Base-by-base conservation (phyloP, 2,888 invertebrate species). In the Drosophila sordidula region DNA sequence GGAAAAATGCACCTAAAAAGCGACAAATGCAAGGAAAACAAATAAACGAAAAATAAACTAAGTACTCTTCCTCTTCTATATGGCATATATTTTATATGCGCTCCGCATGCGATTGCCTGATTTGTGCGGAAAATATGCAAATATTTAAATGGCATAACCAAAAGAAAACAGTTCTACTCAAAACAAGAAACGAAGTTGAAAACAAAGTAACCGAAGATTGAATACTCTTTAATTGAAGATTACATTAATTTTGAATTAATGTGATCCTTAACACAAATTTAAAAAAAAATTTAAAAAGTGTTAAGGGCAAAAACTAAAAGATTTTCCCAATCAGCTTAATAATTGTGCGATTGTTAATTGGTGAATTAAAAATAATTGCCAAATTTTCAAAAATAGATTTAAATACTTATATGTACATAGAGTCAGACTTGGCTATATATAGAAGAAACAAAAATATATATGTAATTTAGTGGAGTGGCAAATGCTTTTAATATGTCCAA, bases 101-200 rank as follows among this genome's bases (percentile, higher is more conserved):
- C 26, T 12, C 52, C 55, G 72, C 80, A 80, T 81, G 82, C 82
- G 38, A 81, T 84, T 69, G 64, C 64, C 58, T 58, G 71, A 78
- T 68, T 80, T 84, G 63, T 62, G 56, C 44, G 36, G 18, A 52
- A 75, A 78, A 71, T 75, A 81, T 84, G 80, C 85, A 78, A 80
- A 80, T 75, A 67, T 65, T 65, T 41, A 68, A 69, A 64, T 55
- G 32, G 32, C 56, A 46, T 42, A 66, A 58, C 50, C 50, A 52
- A 52, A 58, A 59, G 64, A 62, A 59, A 66, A 62, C 50, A 46
- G 50, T 65, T 55, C 51, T 25, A 25, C 36, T 38, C 6, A 46
- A 46, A 70, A 26, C 41, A 26, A 45, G 16, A 38, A 62, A 50
- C 25, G 26, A 45, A 34, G 14, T 4, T 45, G 36, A 2, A 0